Percentiles rank a stretch among this genome's conserved stretches.
These are phyloP conservation scores for Jordanella pulchra DNA, from an alignment of 2,797 vertebrate species.

Conservation along the genomic window DNA sequence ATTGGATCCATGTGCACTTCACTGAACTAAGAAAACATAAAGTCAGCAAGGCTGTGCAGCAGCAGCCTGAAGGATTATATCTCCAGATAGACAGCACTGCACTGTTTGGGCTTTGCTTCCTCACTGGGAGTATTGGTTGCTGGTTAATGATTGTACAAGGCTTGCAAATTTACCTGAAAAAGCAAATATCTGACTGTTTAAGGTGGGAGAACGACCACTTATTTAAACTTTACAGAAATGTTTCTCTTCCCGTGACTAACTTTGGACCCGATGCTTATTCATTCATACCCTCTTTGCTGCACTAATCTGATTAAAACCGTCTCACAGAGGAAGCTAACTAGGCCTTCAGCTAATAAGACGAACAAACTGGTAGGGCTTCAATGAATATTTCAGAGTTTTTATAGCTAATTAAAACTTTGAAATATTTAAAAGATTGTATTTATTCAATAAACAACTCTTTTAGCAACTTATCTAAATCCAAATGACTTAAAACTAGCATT, in stretches of 20 bases:
- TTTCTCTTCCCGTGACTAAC: constrained; percentile 11
- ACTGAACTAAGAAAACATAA: constrained; percentile 18
- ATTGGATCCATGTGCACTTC: constrained; percentile 23
- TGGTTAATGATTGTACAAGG: constrained; percentile 31
- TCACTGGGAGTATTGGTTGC: constrained; percentile 14
- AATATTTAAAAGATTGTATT: background rate
- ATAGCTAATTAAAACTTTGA: background rate
- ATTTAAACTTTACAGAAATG: constrained; percentile 11
- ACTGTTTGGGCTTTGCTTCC: constrained; percentile 27
- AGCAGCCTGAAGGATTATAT: background rate
- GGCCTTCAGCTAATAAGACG: constrained; percentile 31
- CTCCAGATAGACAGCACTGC: background rate
- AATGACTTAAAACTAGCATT: background rate
- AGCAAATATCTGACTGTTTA: constrained; percentile 10
- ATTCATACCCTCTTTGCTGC: constrained; percentile 23
- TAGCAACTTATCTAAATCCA: background rate
- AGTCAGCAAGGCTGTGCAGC: constrained; percentile 34
- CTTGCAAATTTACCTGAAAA: constrained; percentile 12
- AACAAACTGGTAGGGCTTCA: constrained; percentile 27
- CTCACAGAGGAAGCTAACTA: constrained; percentile 33
- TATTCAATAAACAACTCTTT: background rate
- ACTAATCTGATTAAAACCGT: constrained; percentile 64
- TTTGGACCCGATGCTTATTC: constrained; percentile 28
- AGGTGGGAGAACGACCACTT: constrained; percentile 23
- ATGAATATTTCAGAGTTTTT: background rate